Base-by-base conservation (phyloP, 2,888 invertebrate genomes). In the Onthophagus sagittarius region DNA sequence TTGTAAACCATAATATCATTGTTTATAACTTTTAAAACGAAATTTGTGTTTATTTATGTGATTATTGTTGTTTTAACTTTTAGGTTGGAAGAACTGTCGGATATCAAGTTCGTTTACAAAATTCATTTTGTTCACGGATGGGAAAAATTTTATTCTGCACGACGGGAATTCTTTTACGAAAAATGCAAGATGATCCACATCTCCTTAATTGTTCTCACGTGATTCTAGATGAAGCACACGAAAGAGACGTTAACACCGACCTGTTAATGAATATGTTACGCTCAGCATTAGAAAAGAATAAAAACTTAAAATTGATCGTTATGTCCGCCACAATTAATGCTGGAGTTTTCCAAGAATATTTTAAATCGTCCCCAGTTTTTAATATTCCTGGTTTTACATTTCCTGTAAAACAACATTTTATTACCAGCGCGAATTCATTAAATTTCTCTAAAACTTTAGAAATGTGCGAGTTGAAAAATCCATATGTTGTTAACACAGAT, bases 261-360 rank as follows among this genome's bases (percentile, higher is more conserved):
- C 81, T 93, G 70, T 85, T 91, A 0, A 80, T 93, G 74, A 86
- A 89, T 15, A 81, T 92, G 3, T 78, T 93, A 11, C 89, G 88
- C 78, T 84, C 88, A 13, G 88, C 90, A 0, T 72, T 92, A 64
- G 72, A 83, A 0, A 76, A 83, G 2, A 92, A 92, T 81, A 85
- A 87, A 0, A 76, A 84, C 0, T 80, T 93, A 0, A 90, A 88
- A 80, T 79, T 93, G 0, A 80, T 93, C 2, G 83, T 93, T 0
- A 93, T 93, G 93, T 93, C 93, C 76, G 93, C 93, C 0, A 93
- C 93, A 0, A 84, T 93, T 6, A 90, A 93, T 76, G 87, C 88
- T 0, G 86, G 86, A 2, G 85, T 90, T 1, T 91, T 92, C 80
- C 88, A 89, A 71, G 83, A 86, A 80, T 92, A 88, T 79, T 89